phyloP scores from a whole-genome alignment of 2,888 invertebrate genomes.

The Eupsilia transversa region DNA sequence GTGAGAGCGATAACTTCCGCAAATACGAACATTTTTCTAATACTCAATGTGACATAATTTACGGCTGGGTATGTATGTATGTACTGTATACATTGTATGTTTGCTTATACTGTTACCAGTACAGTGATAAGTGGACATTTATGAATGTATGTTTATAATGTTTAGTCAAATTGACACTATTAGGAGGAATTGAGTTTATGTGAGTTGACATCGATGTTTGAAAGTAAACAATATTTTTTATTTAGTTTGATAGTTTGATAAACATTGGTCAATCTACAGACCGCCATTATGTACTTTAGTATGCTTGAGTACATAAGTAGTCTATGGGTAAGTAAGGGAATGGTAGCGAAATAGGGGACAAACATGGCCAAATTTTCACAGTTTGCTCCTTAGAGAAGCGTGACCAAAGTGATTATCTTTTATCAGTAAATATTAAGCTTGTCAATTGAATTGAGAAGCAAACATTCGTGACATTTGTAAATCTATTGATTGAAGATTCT shows the following conservation, averaged over 20 bases:
- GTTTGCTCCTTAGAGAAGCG: neutral
- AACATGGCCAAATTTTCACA: neutral
- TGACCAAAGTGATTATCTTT: neutral
- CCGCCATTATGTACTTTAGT: no score
- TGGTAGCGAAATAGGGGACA: neutral
- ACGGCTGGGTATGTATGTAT: neutral
- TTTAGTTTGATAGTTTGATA: neutral
- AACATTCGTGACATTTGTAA: neutral
- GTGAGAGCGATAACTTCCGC: neutral
- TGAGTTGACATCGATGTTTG: constrained; percentile 3
- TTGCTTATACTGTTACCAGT: constrained; percentile 24
- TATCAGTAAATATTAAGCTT: no score
- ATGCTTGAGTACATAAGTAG: neutral
- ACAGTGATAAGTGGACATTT: constrained; percentile 22
- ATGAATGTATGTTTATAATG: constrained; percentile 15
- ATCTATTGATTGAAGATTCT: neutral
- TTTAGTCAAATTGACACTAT: constrained; percentile 8
- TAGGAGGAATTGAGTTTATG: constrained; percentile 6
- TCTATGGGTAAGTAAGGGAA: neutral
- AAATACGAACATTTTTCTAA: neutral
- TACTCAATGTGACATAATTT: neutral
- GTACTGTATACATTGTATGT: no score
- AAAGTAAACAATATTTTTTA: neutral
- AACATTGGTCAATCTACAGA: neutral
- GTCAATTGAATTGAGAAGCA: neutral